These are phyloP conservation scores for Musca domestica DNA, from an alignment of 1,140 invertebrate species.

Conservation along the genomic window DNA sequence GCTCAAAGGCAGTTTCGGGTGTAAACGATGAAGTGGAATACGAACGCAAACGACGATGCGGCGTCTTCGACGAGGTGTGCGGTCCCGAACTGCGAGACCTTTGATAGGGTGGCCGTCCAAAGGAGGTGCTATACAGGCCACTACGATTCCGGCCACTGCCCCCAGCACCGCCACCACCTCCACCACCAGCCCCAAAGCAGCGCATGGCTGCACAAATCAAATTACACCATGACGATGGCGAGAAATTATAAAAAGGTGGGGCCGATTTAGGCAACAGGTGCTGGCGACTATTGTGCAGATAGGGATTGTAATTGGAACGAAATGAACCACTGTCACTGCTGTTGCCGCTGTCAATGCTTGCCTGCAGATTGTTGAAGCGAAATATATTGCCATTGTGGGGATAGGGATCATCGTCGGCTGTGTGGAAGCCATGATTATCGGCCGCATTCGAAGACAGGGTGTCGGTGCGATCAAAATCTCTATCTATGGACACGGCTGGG, in stretches of 20 bases:
- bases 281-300: slow-evolving; percentile 49
- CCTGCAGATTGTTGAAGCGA: slow-evolving; percentile 31
- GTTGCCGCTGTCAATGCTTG: slow-evolving; percentile 40
- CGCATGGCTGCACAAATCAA: slow-evolving; percentile 51
- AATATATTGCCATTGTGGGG: slow-evolving; percentile 50
- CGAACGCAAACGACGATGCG: slow-evolving; percentile 40
- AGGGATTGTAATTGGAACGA: slow-evolving; percentile 50
- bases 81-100: slow-evolving; percentile 24
- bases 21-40: slow-evolving; percentile 43
- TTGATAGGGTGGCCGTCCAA: slow-evolving; percentile 29
- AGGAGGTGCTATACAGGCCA: slow-evolving; percentile 44
- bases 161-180: slow-evolving; percentile 30
- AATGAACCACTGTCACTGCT: slow-evolving; percentile 48
- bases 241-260: slow-evolving; percentile 44
- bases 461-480: slow-evolving; percentile 43
- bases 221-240: slow-evolving; percentile 50
- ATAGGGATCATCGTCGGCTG: slow-evolving; percentile 37
- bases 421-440: slow-evolving; percentile 24
- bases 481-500: slow-evolving; percentile 52
- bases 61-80: slow-evolving; percentile 25
- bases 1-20: slow-evolving; percentile 44
- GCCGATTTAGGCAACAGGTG: slow-evolving; percentile 41
- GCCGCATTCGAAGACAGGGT: slow-evolving; percentile 8
- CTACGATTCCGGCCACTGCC: slow-evolving; percentile 25
- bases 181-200: slow-evolving; percentile 48